A percentile compares a stretch with the other conserved stretches of the same genome.
Conservation (phyloP, 2,797 vertebrate genomes). For the Acanthurus leucopareius region DNA sequence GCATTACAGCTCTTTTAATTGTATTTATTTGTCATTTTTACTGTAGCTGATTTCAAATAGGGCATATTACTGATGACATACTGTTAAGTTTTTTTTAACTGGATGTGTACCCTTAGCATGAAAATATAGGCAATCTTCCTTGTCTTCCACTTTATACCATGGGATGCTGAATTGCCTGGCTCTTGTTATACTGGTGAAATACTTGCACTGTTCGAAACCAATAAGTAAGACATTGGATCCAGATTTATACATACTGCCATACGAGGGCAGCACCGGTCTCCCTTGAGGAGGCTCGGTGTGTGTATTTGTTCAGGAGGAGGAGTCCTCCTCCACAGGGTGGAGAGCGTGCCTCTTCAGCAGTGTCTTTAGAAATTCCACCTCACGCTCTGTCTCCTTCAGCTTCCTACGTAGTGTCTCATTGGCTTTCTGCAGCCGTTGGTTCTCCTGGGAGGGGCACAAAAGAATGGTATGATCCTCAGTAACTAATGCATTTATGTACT, state of each 20-base stretch:
- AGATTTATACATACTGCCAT: conserved; percentile 43
- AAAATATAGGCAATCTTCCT: conserved; percentile 25
- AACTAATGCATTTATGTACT: not conserved
- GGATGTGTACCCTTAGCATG: conserved; percentile 20
- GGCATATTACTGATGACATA: conserved; percentile 16
- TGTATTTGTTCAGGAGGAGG: conserved; percentile 75
- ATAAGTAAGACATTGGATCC: conserved; percentile 31
- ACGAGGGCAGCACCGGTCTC: conserved; percentile 54
- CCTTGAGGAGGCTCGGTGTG: conserved; percentile 16
- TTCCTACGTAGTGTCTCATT: conserved; percentile 84
- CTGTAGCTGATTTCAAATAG: too few relatives aligned
- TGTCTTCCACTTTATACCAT: conserved; percentile 4
- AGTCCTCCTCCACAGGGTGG: conserved; percentile 84
- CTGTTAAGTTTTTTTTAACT: not conserved
- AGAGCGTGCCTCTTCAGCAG: conserved; percentile 84
- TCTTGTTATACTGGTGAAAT: conserved; percentile 30
- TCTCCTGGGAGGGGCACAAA: conserved; percentile 76
- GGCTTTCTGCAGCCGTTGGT: conserved; percentile 76
- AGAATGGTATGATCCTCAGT: conserved; percentile 2
- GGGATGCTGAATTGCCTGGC: conserved; percentile 8
- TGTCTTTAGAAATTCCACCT: conserved; percentile 84
- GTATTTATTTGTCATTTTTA: not conserved
- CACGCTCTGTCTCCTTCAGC: conserved; percentile 82
- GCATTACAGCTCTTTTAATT: not conserved
- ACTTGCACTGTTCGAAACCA: conserved; percentile 32